A percentile compares a stretch with the other conserved stretches of the same genome.
phyloP scores from a whole-genome alignment of 2,888 invertebrate genomes.

The Vesta saturnalis region DNA sequence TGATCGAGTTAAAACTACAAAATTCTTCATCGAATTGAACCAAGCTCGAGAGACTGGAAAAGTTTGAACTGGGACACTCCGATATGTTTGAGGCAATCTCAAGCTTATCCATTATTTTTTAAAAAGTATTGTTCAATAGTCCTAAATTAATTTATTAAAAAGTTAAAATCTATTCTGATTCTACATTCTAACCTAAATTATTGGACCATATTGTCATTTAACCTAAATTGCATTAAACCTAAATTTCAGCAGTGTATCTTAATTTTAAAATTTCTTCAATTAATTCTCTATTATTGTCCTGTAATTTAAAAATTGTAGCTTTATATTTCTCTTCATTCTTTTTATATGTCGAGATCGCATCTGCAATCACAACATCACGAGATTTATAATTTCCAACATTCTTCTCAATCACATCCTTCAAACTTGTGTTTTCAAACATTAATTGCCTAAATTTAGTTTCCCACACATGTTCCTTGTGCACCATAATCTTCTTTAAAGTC shows the following conservation, averaged over 20 bases:
- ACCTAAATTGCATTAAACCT: background rate
- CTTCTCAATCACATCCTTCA: background rate
- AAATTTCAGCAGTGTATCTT: background rate
- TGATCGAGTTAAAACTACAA: conserved; percentile 11
- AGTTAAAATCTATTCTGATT: too few relatives aligned
- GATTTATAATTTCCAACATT: background rate
- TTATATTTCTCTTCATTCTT: background rate
- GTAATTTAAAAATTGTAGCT: background rate
- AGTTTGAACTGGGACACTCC: conserved; percentile 17
- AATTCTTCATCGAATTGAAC: conserved; percentile 37
- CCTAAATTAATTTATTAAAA: too few relatives aligned
- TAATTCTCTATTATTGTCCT: background rate
- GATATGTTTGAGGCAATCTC: conserved; percentile 25
- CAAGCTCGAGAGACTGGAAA: conserved; percentile 31
- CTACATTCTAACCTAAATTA: background rate
- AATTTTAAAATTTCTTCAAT: background rate
- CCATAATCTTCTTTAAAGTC: background rate
- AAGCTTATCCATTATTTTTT: conserved; percentile 31
- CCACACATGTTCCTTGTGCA: background rate
- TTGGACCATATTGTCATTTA: background rate
- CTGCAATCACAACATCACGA: background rate
- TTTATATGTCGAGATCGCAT: background rate
- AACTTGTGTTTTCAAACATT: background rate
- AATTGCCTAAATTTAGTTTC: background rate
- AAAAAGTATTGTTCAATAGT: too few relatives aligned